Conservation (phyloP, 2,113 vertebrate genomes). For the Notiomystis cincta region DNA sequence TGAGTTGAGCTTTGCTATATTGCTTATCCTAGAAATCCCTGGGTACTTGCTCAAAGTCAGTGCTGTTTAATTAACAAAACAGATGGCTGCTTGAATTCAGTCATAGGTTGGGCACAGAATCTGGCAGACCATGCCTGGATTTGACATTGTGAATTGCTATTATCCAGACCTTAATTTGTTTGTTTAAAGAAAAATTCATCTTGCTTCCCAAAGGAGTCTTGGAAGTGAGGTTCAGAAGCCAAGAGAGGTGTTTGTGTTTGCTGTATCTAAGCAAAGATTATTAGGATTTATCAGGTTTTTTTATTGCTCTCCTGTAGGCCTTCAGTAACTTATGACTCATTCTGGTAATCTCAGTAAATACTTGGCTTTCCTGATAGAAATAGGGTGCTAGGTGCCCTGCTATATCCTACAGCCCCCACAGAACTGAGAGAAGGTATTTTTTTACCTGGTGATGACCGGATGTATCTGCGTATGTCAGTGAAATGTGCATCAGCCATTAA, state of each 20-base stretch:
- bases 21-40: not conserved
- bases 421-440: not conserved
- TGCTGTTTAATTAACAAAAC: slow-evolving; percentile 33
- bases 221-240: not conserved
- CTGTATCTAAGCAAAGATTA: not conserved
- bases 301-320: not conserved
- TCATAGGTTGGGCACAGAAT: not conserved
- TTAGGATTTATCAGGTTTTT: not conserved
- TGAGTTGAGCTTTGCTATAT: not conserved
- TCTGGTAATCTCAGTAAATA: not conserved
- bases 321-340: not conserved
- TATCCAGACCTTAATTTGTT: not conserved
- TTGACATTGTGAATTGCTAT: slow-evolving; percentile 6
- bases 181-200: not conserved
- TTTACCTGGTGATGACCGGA: not conserved
- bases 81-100: slow-evolving; percentile 31
- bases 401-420: not conserved
- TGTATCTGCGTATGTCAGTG: not conserved
- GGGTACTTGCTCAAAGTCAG: not conserved
- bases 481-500: not conserved
- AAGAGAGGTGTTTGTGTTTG: not conserved
- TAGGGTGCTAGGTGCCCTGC: not conserved
- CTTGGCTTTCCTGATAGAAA: not conserved
- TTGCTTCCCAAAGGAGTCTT: not conserved
- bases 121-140: not conserved